Conservation (phyloP, 2,888 invertebrate genomes). For the Linnaemya tessellans region DNA sequence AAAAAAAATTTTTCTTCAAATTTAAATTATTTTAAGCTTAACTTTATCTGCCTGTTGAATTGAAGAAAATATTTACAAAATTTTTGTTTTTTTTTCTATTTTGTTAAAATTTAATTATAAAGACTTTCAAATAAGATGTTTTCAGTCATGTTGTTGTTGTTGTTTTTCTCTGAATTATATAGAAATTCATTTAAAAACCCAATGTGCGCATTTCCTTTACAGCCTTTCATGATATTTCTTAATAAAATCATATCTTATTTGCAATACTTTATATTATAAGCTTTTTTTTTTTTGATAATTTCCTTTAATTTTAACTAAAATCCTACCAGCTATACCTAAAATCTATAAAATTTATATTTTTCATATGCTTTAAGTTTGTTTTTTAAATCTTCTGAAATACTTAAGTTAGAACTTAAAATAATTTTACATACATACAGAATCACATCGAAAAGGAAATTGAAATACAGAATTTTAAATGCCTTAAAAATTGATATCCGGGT, state of each 20-base stretch:
- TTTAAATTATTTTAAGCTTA: conserved; percentile 57
- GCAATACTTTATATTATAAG: conserved; percentile 55
- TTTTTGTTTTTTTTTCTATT: conserved; percentile 31
- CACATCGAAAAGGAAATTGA: conserved; percentile 22
- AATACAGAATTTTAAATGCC: conserved; percentile 46
- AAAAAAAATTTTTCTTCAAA: conserved; percentile 23
- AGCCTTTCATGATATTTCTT: conserved; percentile 62
- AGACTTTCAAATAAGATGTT: conserved; percentile 38
- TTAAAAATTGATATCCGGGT: conserved; percentile 27
- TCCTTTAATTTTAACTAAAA: conserved; percentile 57
- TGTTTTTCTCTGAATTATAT: conserved; percentile 34
- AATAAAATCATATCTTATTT: conserved; percentile 35
- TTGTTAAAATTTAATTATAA: conserved; percentile 26
- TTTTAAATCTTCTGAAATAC: conserved; percentile 30
- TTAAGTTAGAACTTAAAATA: conserved; percentile 44
- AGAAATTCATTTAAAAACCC: conserved; percentile 30
- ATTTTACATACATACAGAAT: conserved; percentile 54
- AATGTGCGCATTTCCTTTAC: conserved; percentile 69
- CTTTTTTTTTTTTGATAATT: conserved; percentile 16
- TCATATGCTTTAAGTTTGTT: conserved; percentile 1
- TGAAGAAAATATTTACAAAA: conserved; percentile 71
- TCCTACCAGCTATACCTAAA: conserved; percentile 48
- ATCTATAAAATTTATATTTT: conserved; percentile 53
- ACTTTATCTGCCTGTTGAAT: conserved; percentile 44
- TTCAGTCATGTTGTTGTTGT: conserved; percentile 63